Base-by-base conservation (phyloP, 2,797 vertebrate species). In the Macrochelys suwanniensis region DNA sequence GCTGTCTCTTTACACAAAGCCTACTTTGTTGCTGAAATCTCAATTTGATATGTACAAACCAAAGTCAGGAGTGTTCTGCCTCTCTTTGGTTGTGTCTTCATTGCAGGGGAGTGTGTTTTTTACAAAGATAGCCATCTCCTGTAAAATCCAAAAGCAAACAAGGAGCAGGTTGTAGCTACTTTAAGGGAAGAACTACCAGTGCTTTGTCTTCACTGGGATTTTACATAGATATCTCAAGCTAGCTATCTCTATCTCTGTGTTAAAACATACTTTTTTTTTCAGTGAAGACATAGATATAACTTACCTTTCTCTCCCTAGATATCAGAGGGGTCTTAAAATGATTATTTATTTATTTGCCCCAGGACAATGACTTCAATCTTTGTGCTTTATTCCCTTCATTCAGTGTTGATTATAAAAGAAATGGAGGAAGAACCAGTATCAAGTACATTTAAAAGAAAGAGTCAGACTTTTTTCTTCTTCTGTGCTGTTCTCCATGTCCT, bases 81-180 rank as follows among this genome's bases (percentile, higher is more conserved):
- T 19, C 59, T 21, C 85, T 89, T 49, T 51, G 80, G 12, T 71
- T 0, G 0, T 5, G 21, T 50, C 74, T 92, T 85, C 0, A 0
- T 68, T n/a, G n/a, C n/a, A n/a, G n/a, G 19, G 19, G 10, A 11
- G 61, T 17, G 17, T 68, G 5, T 80, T 90, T 76, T 76, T 28
- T 78, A 78, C 82, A 2, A 8, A 25, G 78, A 4, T 84, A 74
- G 19, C 90, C 2, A 0, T 82, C 61, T 47, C 54, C 1, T 51
- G 84, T 88, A 0, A 0, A 1, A 16, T 82, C 42, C 50, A 9
- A 50, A 87, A 74, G 79, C 33, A 88, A 57, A 7, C 3, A 37
- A n/a, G 56, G 47, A 50, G 13, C 0, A 1, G 47, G 1, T 85
- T 76, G 49, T n/a, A 93, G 87, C 86, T 87, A 16, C 42, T 68